Conservation (phyloP, 2,113 vertebrate genomes). For the Bucco capensis region DNA sequence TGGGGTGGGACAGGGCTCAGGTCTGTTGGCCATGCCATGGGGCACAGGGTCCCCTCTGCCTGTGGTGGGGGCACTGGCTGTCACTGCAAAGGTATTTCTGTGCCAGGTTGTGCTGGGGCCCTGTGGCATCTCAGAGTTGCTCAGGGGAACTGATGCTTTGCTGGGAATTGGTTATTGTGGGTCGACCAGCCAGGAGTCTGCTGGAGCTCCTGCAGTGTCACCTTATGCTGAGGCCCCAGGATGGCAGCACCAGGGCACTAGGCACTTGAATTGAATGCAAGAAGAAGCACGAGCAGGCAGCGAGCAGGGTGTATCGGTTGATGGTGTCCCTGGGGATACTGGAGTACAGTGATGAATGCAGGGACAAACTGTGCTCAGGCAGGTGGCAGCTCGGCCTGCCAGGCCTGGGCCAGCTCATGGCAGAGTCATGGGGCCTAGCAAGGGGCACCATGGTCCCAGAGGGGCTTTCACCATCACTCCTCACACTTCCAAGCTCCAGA, state of each 20-base stretch:
- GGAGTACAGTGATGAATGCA: background rate
- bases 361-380: background rate
- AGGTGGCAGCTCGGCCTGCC: background rate
- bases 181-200: background rate
- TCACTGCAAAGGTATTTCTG: background rate
- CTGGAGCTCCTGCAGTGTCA: accelerated
- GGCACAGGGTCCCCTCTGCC: background rate
- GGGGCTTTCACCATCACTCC: accelerated
- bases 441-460: accelerated
- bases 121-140: background rate
- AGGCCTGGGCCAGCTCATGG: background rate
- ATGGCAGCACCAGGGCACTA: background rate
- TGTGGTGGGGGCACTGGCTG: accelerated
- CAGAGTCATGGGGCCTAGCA: background rate
- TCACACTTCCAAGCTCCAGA: accelerated
- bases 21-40: background rate
- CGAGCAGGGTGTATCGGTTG: background rate
- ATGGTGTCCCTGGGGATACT: accelerated
- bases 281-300: background rate
- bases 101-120: background rate
- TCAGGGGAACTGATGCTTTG: accelerated
- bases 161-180: background rate
- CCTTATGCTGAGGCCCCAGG: accelerated
- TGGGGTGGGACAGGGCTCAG: background rate
- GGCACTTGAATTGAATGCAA: background rate